A percentile compares a stretch with the other conserved stretches of the same genome.
Conservation (phyloP, 2,797 vertebrate species). For the Geotrypetes seraphini region DNA sequence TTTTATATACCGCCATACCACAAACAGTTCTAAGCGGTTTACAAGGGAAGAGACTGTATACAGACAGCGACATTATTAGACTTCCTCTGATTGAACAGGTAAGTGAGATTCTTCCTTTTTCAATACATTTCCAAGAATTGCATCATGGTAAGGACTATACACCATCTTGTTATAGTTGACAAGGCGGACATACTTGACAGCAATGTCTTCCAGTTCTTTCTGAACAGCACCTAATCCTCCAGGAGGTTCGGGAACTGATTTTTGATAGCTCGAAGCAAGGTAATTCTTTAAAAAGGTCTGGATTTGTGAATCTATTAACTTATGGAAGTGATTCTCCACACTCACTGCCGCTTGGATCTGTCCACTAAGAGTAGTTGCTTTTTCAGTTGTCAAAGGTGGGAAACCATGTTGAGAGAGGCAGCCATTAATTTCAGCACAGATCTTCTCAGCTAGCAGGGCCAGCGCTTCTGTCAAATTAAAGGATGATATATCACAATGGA, state of each 20-base stretch:
- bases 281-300: slow-evolving; percentile 72
- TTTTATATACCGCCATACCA: too few relatives aligned
- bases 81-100: slow-evolving; percentile 15
- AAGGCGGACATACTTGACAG: slow-evolving; percentile 72
- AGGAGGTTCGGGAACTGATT: slow-evolving; percentile 58
- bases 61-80: slow-evolving; percentile 18
- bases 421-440: slow-evolving; percentile 72
- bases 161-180: slow-evolving; percentile 95
- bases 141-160: slow-evolving; percentile 87
- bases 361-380: slow-evolving; percentile 66
- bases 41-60: too few relatives aligned
- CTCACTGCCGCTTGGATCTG: slow-evolving; percentile 69
- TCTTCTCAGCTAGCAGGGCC: slow-evolving; percentile 67
- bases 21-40: too few relatives aligned
- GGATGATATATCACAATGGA: too few relatives aligned
- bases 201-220: slow-evolving; percentile 78
- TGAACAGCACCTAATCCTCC: slow-evolving; percentile 79
- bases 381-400: slow-evolving; percentile 54
- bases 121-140: slow-evolving; percentile 66
- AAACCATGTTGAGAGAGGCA: slow-evolving; percentile 73
- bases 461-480: slow-evolving; percentile 68
- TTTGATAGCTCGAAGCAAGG: slow-evolving; percentile 67
- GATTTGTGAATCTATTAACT: slow-evolving; percentile 80
- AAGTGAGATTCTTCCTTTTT: slow-evolving; percentile 28
- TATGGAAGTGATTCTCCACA: slow-evolving; percentile 71